phyloP scores from a whole-genome alignment of 1,140 invertebrate species.

The Heliconius hewitsoni region DNA sequence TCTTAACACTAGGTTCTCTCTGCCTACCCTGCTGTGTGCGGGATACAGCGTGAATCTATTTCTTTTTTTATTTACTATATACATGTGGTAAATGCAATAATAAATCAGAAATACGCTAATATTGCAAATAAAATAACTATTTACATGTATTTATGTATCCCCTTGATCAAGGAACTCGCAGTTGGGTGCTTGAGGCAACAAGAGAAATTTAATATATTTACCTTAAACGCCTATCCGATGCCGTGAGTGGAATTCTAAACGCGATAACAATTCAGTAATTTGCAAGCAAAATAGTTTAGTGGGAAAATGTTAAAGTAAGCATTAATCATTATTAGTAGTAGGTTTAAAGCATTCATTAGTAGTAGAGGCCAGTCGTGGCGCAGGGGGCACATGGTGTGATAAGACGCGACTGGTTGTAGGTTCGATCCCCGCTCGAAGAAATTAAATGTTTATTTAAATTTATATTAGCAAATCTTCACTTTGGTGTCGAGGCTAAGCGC shows the following conservation, averaged over 20 bases:
- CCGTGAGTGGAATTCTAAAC: constrained; percentile 20
- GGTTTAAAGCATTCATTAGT: not conserved
- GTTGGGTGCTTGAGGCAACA: constrained; percentile 17
- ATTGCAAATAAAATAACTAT: constrained; percentile 14
- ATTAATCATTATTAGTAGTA: not conserved
- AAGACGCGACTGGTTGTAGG: not conserved
- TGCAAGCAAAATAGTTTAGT: not conserved
- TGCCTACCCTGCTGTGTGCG: too few relatives aligned
- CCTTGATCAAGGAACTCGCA: constrained; percentile 26
- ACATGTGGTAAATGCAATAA: not conserved
- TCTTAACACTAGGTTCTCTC: too few relatives aligned
- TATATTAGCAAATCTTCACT: not conserved
- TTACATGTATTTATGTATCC: constrained; percentile 26
- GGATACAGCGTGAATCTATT: too few relatives aligned
- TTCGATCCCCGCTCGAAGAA: not conserved
- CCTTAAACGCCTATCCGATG: constrained; percentile 22
- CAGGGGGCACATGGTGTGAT: not conserved
- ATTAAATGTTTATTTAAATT: not conserved
- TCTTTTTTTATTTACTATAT: too few relatives aligned
- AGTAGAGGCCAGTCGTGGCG: not conserved
- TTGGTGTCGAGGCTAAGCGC: not conserved
- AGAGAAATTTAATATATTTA: constrained; percentile 35
- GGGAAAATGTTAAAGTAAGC: not conserved
- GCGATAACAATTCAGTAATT: constrained; percentile 23
- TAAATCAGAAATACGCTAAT: not conserved